Base-by-base conservation (phyloP, 2,888 invertebrate genomes). In the Octonoba sinensis region DNA sequence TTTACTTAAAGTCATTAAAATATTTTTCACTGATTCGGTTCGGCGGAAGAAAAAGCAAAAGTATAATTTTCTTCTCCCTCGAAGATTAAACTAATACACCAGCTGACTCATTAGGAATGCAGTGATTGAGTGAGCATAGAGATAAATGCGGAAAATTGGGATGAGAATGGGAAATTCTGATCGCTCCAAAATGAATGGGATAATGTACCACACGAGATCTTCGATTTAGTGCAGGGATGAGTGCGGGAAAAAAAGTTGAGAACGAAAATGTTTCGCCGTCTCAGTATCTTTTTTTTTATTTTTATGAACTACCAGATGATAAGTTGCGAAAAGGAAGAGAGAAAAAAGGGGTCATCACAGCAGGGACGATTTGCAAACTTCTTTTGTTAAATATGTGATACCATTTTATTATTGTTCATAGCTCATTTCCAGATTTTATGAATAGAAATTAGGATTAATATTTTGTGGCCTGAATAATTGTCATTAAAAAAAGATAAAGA, bases 171-270 rank as follows among this genome's bases (percentile, higher is more conserved):
- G 64, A 69, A 81, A 60, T 81, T 56, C 73, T 44, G 64, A 69
- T 81, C 59, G 51, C 56, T 51, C 15, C 56, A 64, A 73, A 81
- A 81, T 81, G 79, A 69, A 81, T 59, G 79, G 73, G 79, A 74
- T 81, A 74, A 81, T 81, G 69, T 62, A 73, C 56, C 57, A 65
- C 46, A 47, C 46, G 49, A 67, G 47, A 27, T 51, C 65, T 77
- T 77, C 78, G 72, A 79, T 79, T 79, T 67, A 79, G 72, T 79
- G 66, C 60, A 16, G 20, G 16, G 22, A 27, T 0, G 59, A 59
- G 49, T 20, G 20, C 3, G 0, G 22, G 15, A 51, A 57, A 66
- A 67, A 60, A 44, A 60, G 24, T 36, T 36, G 36, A 36, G 44
- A 66, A 44, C 36, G 60, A 6, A 65, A 46, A 57, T 20, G 18